Base-by-base conservation (phyloP, 2,113 vertebrate species). In the Cavia aperea region DNA sequence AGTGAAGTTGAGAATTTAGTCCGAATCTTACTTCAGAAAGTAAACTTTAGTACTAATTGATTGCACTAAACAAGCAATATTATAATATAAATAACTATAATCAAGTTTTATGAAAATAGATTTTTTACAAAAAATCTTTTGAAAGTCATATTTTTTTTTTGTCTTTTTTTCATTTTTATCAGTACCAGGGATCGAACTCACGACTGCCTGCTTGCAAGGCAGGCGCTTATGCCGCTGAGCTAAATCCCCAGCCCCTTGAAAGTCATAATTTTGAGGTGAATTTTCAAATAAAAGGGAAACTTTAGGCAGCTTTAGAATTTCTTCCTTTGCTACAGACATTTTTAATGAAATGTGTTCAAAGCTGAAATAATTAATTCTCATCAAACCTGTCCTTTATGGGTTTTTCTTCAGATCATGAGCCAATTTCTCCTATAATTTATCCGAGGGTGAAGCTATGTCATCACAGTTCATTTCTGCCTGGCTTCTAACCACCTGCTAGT, bases 1-100 rank as follows among this genome's bases (percentile, higher is more conserved):
- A 14, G 54, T n/a, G 16, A 43, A 82, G 24, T 68, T 94, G 75
- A 97, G 90, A 92, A 39, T 18, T 65, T 89, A 91, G 72, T n/a
- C 3, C 77, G 51, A 96, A 85, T 83, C 91, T 85, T 94, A 84
- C 10, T 12, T 84, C 49, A 81, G 54, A 93, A 94, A 75, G 88
- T 19, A 78, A 88, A 89, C 8, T 63, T 43, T 66, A 88, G 31
- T 54, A 49, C 6, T 49, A 60, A 8, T 16, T 66, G 60, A 24
- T 36, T 86, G 87, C 39, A 9, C 68, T 82, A 51, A 85, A 33
- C 46, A 73, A 33, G 83, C 21, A 65, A 33, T 46, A 39, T 72
- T 84, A 13, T 9, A 88, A 62, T 49, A 81, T 12, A 79, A 87
- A 90, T 24, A 79, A 81, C 84, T 26, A 62, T 39, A 33, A 68